phyloP scores from a whole-genome alignment of 2,888 invertebrate genomes.

The Leucoptera coffeella region DNA sequence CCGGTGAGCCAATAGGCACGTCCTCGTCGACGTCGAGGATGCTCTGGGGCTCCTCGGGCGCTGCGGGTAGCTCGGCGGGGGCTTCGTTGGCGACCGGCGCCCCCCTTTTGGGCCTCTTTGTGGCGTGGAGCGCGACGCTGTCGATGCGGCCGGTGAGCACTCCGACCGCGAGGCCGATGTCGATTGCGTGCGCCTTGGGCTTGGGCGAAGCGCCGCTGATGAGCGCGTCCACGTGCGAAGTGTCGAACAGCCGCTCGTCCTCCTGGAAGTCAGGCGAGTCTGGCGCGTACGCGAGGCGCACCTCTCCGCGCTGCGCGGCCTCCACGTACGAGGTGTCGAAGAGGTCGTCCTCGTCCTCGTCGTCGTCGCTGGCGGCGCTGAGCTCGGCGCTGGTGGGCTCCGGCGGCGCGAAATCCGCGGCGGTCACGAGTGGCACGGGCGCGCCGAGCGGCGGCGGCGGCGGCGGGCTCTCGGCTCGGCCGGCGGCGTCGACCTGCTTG shows the following conservation, averaged over 20 bases:
- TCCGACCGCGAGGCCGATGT: conserved; percentile 78
- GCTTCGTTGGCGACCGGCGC: conserved; percentile 53
- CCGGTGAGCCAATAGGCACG: conserved; percentile 60
- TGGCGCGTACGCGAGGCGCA: conserved; percentile 79
- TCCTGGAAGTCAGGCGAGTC: conserved; percentile 72
- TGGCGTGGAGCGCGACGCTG: conserved; percentile 58
- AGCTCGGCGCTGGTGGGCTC: conserved; percentile 56
- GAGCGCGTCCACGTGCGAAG: conserved; percentile 78
- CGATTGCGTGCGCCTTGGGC: conserved; percentile 50
- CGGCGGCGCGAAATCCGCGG: conserved; percentile 28
- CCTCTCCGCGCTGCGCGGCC: conserved; percentile 77
- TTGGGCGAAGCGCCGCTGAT: conserved; percentile 68
- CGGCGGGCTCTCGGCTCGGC: conserved; percentile 9
- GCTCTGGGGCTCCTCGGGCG: conserved; percentile 59
- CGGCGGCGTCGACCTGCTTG: conserved; percentile 19
- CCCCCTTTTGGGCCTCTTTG: conserved; percentile 50
- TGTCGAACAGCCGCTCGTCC: conserved; percentile 78
- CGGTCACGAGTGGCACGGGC: conserved; percentile 41
- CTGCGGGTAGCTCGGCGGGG: conserved; percentile 50
- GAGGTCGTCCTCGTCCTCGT: conserved; percentile 72
- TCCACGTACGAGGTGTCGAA: conserved; percentile 87
- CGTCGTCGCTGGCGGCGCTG: conserved; percentile 64
- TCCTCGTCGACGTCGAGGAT: conserved; percentile 71
- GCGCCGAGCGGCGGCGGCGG: too few relatives aligned
- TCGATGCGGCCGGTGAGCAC: conserved; percentile 80